Conservation (phyloP, 2,888 invertebrate species). For the Platypus cylindrus region DNA sequence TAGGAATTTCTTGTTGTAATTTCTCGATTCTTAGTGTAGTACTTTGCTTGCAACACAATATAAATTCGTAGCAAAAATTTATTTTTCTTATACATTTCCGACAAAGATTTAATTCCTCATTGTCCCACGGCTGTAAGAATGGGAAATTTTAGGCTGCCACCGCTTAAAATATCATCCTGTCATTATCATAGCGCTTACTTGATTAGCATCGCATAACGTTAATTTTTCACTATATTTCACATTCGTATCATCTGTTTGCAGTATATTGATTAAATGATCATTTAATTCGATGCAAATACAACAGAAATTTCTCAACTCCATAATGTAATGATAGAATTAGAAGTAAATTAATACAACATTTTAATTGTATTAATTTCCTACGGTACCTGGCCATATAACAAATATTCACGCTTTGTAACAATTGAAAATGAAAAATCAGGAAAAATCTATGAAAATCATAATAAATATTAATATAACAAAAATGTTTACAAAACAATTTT, state of each 20-base stretch:
- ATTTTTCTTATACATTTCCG: slow-evolving; percentile 16
- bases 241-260: slow-evolving; percentile 12
- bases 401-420: too few species aligned
- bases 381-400: too few species aligned
- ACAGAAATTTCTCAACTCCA: slow-evolving; percentile 17
- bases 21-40: slow-evolving; percentile 14
- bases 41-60: slow-evolving; percentile 18
- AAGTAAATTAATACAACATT: too few species aligned
- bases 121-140: slow-evolving; percentile 19
- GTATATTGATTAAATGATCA: slow-evolving; percentile 12
- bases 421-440: too few species aligned
- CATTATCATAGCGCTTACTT: slow-evolving; percentile 12
- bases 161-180: slow-evolving; percentile 1
- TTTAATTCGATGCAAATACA: slow-evolving; percentile 18
- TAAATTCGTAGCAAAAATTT: slow-evolving; percentile 17
- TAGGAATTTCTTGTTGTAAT: slow-evolving; percentile 7
- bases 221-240: slow-evolving; percentile 18
- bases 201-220: slow-evolving; percentile 16
- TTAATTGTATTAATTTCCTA: too few species aligned
- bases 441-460: too few species aligned
- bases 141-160: not conserved
- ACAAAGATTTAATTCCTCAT: slow-evolving; percentile 16
- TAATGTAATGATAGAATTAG: too few species aligned
- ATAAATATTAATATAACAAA: too few species aligned
- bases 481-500: too few species aligned